Base-by-base conservation (phyloP, 2,113 vertebrate species). In the Scophthalmus maximus region DNA sequence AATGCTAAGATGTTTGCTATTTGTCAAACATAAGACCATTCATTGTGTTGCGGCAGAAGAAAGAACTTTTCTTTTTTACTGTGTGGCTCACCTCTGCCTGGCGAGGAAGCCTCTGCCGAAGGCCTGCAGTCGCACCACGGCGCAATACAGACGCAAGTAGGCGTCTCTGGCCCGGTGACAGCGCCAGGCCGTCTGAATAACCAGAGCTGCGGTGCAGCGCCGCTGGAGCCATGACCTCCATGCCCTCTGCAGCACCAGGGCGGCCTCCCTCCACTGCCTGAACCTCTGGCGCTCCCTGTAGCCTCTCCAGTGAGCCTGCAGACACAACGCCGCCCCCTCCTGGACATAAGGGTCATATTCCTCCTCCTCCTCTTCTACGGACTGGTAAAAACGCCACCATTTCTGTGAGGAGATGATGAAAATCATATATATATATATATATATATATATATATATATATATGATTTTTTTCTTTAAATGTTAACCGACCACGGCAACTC, bases 231-330 rank as follows among this genome's bases (percentile, higher is more conserved):
- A 83, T 17, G 86, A 81, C 77, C 93, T 93, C 96, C 96, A 98
- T n/a, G 79, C 92, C 74, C 82, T 95, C 91, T 99, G 98, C 60
- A 98, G 95, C 40, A 95, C 77, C 4, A 93, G 25, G 10, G 93
- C 92, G 0, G 97, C 95, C 3, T 91, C 65, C 15, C 90, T 94
- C 86, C 95, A 93, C 72, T 93, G 91, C 73, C 93, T 76, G 77
- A 95, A 95, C 23, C 76, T 91, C 1, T 88, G 93, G 26, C 95
- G 93, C 67, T 90, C 93, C 66, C 88, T 63, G 18, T 93, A 95
- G 23, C 96, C 94, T 58, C 96, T 93, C 98, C 97, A 99, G 79
- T 92, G 91, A 0, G 90, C 84, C 83, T 99, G 98, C 18, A 99
- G 92, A 36, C 93, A 51, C 22, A 94, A 0, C 0, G 95, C 96